Evolutionary conservation across 2,888 invertebrate species (phyloP).

Genomic region (Andrena dorsata): DNA sequence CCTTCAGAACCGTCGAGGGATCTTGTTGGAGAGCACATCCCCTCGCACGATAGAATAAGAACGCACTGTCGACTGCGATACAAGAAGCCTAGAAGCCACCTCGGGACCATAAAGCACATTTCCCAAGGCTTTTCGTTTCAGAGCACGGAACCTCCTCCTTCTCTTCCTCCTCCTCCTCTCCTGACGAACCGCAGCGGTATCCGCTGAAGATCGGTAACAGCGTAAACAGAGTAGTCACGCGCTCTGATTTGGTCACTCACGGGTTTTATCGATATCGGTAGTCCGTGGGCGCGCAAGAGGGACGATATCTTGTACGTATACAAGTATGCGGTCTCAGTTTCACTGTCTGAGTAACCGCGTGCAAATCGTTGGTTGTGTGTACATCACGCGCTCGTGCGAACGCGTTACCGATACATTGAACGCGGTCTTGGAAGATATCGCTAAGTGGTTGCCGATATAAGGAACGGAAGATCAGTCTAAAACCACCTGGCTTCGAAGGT

Average conservation of each 20-base stretch:
- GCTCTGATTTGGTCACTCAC: conserved; percentile 54
- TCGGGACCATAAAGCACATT: not conserved
- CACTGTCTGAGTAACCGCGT: conserved; percentile 17
- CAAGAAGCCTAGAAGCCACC: not conserved
- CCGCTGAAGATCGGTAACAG: not conserved
- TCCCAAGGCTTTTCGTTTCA: not conserved
- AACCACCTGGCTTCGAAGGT: conserved; percentile 76
- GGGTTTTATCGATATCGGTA: conserved; percentile 57
- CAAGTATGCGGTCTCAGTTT: conserved; percentile 30
- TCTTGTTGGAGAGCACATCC: no score
- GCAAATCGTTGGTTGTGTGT: conserved; percentile 25
- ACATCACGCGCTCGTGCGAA: conserved; percentile 18
- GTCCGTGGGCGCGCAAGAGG: conserved; percentile 49
- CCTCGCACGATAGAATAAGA: no score
- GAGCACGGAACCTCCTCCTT: not conserved
- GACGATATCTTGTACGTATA: conserved; percentile 31
- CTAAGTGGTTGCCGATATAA: conserved; percentile 81
- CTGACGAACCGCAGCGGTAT: not conserved
- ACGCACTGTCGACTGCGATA: not conserved
- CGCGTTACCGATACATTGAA: conserved; percentile 64
- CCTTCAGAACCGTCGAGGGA: no score
- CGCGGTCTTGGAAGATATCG: conserved; percentile 79
- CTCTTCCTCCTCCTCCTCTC: not conserved
- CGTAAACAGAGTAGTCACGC: conserved; percentile 31
- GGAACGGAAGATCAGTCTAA: conserved; percentile 78